phyloP scores from a whole-genome alignment of 2,888 invertebrate species.

The Saturnia pavonia region DNA sequence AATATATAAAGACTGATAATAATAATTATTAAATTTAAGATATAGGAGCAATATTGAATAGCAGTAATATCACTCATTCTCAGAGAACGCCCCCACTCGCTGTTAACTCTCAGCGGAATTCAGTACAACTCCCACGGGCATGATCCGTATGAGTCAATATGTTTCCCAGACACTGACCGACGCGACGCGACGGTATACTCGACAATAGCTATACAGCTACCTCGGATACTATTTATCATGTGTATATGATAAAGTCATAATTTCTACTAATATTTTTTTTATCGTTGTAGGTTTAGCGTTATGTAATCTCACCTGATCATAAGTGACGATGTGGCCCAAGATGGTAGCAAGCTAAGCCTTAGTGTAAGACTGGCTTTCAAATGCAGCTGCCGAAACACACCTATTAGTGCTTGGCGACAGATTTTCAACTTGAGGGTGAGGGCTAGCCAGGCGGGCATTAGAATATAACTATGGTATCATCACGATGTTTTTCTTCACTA shows the following conservation, averaged over 20 bases:
- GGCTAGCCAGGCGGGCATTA: no score
- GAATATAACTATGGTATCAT: no score
- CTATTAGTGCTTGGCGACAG: no score
- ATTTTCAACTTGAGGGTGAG: no score
- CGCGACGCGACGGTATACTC: not conserved
- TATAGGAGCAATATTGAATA: not conserved
- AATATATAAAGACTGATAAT: not conserved
- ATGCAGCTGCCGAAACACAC: no score
- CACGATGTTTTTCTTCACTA: no score
- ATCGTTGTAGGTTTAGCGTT: no score
- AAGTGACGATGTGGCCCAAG: no score
- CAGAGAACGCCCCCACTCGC: not conserved
- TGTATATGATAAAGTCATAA: not conserved
- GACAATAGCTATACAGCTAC: not conserved
- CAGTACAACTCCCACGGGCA: constrained; percentile 10
- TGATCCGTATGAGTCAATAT: constrained; percentile 9
- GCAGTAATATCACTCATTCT: not conserved
- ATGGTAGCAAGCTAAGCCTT: no score
- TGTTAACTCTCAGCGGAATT: constrained; percentile 10
- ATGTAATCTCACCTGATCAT: no score
- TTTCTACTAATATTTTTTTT: no score
- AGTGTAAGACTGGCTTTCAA: no score
- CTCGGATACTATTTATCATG: not conserved
- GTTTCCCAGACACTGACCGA: constrained; percentile 10
- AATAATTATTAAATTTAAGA: not conserved